phyloP scores from a whole-genome alignment of 2,888 invertebrate species.

The Julus scanicus region DNA sequence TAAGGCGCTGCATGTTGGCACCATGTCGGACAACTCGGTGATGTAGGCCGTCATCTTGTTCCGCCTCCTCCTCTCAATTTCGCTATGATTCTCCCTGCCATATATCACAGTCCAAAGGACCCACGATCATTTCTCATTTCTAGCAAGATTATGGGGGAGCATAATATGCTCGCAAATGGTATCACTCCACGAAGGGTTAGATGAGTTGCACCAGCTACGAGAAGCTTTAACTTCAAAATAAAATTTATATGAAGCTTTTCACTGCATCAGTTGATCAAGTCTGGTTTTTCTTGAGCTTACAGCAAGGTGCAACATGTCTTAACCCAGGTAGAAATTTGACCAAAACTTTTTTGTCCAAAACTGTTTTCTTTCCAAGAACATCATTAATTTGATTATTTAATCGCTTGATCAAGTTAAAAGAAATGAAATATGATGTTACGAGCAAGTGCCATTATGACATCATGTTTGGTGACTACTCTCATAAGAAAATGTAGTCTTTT shows the following conservation, averaged over 20 bases:
- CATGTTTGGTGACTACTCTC: no score
- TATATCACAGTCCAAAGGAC: conserved; percentile 56
- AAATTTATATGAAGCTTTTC: no score
- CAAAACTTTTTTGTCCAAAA: no score
- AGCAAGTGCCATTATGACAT: no score
- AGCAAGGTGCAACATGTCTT: background rate
- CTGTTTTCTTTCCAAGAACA: no score
- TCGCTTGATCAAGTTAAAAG: no score
- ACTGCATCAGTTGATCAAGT: background rate
- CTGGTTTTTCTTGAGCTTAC: background rate
- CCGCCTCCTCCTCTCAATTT: conserved; percentile 96
- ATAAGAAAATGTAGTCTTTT: no score
- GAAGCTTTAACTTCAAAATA: background rate
- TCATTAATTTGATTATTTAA: no score
- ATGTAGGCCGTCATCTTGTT: conserved; percentile 99
- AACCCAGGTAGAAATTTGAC: background rate
- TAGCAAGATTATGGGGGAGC: background rate
- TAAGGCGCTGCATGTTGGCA: conserved; percentile 97
- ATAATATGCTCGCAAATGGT: background rate
- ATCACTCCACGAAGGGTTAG: background rate
- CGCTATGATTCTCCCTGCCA: conserved; percentile 95
- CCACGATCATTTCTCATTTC: conserved; percentile 54
- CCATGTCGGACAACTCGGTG: conserved; percentile 99
- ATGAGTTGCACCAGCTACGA: background rate
- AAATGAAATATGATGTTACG: no score